Evolutionary conservation across 1,140 invertebrate genomes (phyloP), one percentile per base, ranked within the genome.

Genomic region (Leptopilina clavipes): DNA sequence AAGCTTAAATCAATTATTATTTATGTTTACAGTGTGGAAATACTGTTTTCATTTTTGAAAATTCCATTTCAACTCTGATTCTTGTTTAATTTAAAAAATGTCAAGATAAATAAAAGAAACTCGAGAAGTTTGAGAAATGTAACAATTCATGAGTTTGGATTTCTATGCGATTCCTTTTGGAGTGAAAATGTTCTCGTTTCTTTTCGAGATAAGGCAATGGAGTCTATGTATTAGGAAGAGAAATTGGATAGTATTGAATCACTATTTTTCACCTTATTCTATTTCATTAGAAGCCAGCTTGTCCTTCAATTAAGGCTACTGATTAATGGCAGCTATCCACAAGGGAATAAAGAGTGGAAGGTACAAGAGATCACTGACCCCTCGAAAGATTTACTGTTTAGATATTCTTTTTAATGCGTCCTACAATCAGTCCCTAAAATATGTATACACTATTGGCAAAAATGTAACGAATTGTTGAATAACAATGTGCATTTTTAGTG

Each of bases 181-280:
- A 59, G 54, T 22, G 54, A 22, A 22, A 22, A 11, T n/a, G n/a
- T n/a, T 59, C 18, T 22, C 19, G 54, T 22, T 59, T 19, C 54
- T 59, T 59, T 59, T 59, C 54, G 54, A 59, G 54, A 59, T 59
- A 59, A 22, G 19, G 54, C 18, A 59, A 59, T 22, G n/a, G n/a
- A n/a, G n/a, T n/a, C n/a, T n/a, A n/a, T n/a, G n/a, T n/a, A n/a
- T n/a, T n/a, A n/a, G 19, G 19, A 59, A 59, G 56, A 59, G 56
- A 59, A 59, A 59, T 59, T 59, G 22, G 22, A 59, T 59, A 25
- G 56, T 59, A 59, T 59, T 25, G 56, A 59, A 59, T 25, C 56
- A 59, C 56, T 59, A 59, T 59, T 59, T 59, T 59, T 59, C 56
- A 59, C 56, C 56, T 59, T 59, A 59, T 25, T 59, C 56, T 59